A percentile compares a stretch with the other conserved stretches of the same genome.
Conservation (phyloP, 2,113 vertebrate species). For the Miniopterus natalensis region DNA sequence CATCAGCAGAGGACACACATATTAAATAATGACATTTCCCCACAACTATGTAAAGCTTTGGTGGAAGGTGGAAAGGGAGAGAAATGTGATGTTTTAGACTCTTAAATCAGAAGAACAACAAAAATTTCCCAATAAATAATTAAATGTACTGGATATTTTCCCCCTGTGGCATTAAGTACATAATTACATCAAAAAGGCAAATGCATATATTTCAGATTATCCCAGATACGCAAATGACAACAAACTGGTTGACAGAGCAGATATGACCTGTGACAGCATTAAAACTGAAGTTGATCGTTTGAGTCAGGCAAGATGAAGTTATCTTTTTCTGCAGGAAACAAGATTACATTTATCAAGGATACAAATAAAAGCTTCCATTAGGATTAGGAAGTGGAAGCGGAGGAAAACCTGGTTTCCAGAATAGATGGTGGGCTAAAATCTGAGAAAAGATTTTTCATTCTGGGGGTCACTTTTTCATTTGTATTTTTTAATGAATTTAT, state of each 20-base stretch:
- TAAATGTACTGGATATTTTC: neutral
- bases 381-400: neutral
- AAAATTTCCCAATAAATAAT: neutral
- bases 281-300: conserved; percentile 18
- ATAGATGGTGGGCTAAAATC: neutral
- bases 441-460: neutral
- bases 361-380: conserved; percentile 27
- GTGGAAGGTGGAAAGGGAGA: neutral
- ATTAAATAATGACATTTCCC: neutral
- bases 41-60: neutral
- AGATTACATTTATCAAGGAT: neutral
- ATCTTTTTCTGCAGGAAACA: neutral
- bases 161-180: neutral
- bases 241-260: neutral
- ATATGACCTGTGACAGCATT: neutral
- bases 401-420: neutral
- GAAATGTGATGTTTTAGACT: neutral
- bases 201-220: neutral
- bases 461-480: neutral
- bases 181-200: neutral
- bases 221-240: neutral
- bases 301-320: conserved; percentile 27
- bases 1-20: neutral
- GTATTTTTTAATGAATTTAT: neutral
- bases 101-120: conserved; percentile 38